phyloP scores from a whole-genome alignment of 1,140 invertebrate genomes.

The Drosophila mojavensis region DNA sequence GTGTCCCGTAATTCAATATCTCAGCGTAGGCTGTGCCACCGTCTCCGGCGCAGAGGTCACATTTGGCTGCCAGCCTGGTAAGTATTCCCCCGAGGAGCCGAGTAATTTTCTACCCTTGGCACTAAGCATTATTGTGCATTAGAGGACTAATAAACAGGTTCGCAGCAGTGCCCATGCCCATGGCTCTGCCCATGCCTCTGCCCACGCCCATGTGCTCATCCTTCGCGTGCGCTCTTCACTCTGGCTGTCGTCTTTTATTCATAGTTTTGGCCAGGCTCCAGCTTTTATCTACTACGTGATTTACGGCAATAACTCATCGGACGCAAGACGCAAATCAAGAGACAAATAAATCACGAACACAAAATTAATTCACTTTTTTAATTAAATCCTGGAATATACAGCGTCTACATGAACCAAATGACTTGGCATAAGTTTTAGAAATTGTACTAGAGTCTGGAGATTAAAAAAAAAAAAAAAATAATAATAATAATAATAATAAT shows the following conservation, averaged over 20 bases:
- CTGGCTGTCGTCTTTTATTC: slow-evolving; percentile 49
- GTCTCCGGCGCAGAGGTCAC: slow-evolving; percentile 68
- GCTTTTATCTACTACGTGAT: slow-evolving; percentile 78
- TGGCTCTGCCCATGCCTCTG: neutral
- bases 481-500: too few species aligned
- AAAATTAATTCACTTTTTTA: slow-evolving; percentile 77
- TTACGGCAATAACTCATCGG: slow-evolving; percentile 77
- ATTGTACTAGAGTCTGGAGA: neutral
- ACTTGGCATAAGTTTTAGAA: slow-evolving; percentile 3
- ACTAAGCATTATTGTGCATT: slow-evolving; percentile 83
- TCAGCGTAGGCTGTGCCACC: slow-evolving; percentile 7
- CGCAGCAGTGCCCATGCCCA: slow-evolving; percentile 31
- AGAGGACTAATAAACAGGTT: slow-evolving; percentile 82
- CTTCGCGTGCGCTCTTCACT: neutral
- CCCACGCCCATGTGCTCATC: neutral
- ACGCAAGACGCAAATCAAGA: slow-evolving; percentile 68
- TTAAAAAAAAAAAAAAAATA: neutral
- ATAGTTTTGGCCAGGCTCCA: slow-evolving; percentile 63
- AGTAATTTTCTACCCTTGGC: slow-evolving; percentile 80
- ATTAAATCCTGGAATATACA: slow-evolving; percentile 53
- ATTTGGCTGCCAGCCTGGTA: slow-evolving; percentile 73
- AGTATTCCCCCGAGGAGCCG: slow-evolving; percentile 72
- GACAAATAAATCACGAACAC: slow-evolving; percentile 78
- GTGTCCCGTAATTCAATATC: slow-evolving; percentile 77
- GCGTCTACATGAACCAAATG: slow-evolving; percentile 3